These are phyloP conservation scores for Indicator indicator DNA, from an alignment of 2,113 vertebrate genomes.

Conservation along the genomic window DNA sequence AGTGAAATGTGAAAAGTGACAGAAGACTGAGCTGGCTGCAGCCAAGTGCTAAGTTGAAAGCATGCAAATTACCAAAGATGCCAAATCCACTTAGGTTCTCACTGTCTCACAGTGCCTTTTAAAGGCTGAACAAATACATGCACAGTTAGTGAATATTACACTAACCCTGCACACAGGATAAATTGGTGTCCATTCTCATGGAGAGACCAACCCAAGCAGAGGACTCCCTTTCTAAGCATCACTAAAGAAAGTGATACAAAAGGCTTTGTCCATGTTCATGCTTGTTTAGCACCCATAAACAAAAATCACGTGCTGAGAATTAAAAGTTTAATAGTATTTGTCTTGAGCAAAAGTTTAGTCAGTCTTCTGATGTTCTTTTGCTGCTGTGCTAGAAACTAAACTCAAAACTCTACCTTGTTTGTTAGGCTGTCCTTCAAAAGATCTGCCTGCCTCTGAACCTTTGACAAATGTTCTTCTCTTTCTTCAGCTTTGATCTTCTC, in stretches of 20 bases:
- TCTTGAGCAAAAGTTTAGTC: not conserved
- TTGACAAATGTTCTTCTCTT: not conserved
- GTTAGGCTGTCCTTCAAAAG: not conserved
- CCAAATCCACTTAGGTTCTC: not conserved
- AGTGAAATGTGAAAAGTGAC: not conserved
- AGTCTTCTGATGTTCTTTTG: too few species aligned
- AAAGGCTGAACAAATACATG: not conserved
- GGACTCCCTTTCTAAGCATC: not conserved
- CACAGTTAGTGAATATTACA: not conserved
- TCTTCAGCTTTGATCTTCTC: conserved; percentile 20
- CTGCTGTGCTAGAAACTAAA: not conserved
- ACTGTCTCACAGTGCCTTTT: accelerated
- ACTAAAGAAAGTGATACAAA: not conserved
- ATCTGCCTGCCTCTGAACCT: not conserved
- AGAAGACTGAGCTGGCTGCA: not conserved
- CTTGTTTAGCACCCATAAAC: not conserved
- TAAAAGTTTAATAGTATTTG: not conserved
- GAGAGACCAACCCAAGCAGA: accelerated
- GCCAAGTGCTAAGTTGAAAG: not conserved
- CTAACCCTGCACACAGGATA: not conserved
- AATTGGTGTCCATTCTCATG: not conserved
- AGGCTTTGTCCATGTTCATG: not conserved
- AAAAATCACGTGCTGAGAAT: accelerated
- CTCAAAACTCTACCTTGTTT: not conserved
- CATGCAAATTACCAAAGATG: not conserved